Evolutionary conservation across 2,888 invertebrate species (phyloP), one percentile per base, ranked within the genome.

Genomic region (Gandaritis pyraliata): DNA sequence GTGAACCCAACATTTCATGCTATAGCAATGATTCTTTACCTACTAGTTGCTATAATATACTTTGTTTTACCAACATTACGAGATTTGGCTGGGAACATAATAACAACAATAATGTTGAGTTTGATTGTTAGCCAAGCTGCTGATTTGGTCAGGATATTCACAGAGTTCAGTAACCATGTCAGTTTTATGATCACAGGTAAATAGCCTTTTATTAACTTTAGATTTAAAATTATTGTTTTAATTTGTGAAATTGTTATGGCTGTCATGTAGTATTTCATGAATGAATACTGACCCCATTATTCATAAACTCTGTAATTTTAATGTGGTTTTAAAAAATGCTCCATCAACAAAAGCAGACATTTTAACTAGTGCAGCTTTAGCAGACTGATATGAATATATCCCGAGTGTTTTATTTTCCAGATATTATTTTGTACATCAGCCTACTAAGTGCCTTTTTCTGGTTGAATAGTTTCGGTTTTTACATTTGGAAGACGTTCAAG

Each of bases 401-500:
- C n/a, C n/a, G n/a, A n/a, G 6, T 1, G 10, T 47, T 13, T 15
- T 13, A 64, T 72, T 55, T 67, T 94, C 66, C 92, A 96, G 97
- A 97, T 90, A 94, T 95, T 6, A 93, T 96, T 71, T 93, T 96
- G 69, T 96, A 96, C 75, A 92, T 96, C 56, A 96, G 96, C 75
- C 87, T 97, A 56, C 80, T 97, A 69, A 96, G 95, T 36, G 96
- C 96, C 53, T 97, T 97, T 85, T 96, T 97, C 78, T 97, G 97
- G 97, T 87, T 97, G 2, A 97, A 96, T 72, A 96, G 96, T 78
- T 93, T 96, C 66, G 97, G 97, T 52, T 97, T 96, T 81, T 97
- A 97, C 81, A 95, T 97, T 66, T 97, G 97, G 97, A 96, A 95
- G 81, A 97, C 96, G 0, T 97, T 97, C 79, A 95, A 94, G 95